Evolutionary conservation across 2,888 invertebrate species (phyloP).

Genomic region (Octonoba sinensis): DNA sequence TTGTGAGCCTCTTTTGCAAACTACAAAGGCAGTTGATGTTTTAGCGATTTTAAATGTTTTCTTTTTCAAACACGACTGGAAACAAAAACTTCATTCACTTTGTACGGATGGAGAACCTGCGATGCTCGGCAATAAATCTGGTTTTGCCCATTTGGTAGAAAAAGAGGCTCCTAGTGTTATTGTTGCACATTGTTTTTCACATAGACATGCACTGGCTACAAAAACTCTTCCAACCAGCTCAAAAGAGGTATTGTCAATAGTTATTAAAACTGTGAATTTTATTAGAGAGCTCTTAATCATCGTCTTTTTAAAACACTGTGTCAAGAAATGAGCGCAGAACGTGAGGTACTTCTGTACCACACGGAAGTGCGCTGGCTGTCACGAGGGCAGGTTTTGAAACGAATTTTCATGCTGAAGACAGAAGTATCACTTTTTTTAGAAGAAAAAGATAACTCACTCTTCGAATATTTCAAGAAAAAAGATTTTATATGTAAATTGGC

Average conservation of each 20-base stretch:
- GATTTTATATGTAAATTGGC: conserved; percentile 21
- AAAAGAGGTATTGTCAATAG: conserved; percentile 42
- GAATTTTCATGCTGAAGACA: conserved; percentile 36
- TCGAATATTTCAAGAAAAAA: conserved; percentile 10
- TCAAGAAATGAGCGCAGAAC: conserved; percentile 51
- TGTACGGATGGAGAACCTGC: too few species aligned
- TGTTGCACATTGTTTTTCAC: too few species aligned
- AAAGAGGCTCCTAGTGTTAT: too few species aligned
- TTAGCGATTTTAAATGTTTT: conserved; percentile 20
- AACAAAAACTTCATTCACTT: too few species aligned
- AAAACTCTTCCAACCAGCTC: conserved; percentile 39
- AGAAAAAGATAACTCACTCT: background rate
- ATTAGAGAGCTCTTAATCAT: conserved; percentile 54
- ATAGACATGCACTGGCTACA: conserved; percentile 40
- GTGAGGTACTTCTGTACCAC: conserved; percentile 53
- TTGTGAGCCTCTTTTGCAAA: conserved; percentile 20
- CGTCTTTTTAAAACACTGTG: conserved; percentile 49
- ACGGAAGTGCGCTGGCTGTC: conserved; percentile 50
- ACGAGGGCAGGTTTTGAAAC: conserved; percentile 44
- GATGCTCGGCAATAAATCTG: too few species aligned
- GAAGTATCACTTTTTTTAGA: conserved; percentile 19
- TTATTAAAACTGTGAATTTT: conserved; percentile 52
- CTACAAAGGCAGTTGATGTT: conserved; percentile 17
- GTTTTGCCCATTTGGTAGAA: too few species aligned
- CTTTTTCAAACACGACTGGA: too few species aligned